Base-by-base conservation (phyloP, 2,113 vertebrate genomes). In the Zapus hudsonius region DNA sequence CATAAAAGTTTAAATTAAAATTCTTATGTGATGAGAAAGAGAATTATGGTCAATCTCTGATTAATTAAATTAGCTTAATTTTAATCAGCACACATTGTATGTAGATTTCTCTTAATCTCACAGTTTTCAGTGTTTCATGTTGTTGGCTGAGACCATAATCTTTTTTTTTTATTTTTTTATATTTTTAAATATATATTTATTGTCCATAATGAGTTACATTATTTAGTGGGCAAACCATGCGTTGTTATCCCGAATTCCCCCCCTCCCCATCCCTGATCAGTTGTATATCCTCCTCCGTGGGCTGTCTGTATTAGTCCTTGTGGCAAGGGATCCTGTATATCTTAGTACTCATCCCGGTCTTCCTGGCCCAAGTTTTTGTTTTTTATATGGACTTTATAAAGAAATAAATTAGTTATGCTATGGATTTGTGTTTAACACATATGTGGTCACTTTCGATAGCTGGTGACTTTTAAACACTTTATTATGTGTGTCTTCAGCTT, bases 41-140 rank as follows among this genome's bases (percentile, higher is more conserved):
- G 40, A 94, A 93, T 92, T 81, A 89, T 76, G 82, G 73, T 72
- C 20, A 27, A 2, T 63, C 22, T 73, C 22, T 85, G 44, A 79
- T 90, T 84, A 92, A 93, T 84, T 92, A 67, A 92, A 74, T 81
- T 91, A 81, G 52, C 75, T 95, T 92, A 76, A 84, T 92, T 94
- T 94, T 94, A 95, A 91, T 95, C 38, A 57, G 57, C 66, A 79
- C 81, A 87, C 8, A 91, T 87, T 89, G 87, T 84, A 25, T 44
- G 11, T 74, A 95, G 78, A 73, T 78, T 87, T 94, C 91, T 81
- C 23, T 83, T 84, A 91, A 92, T 47, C 23, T 86, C 59, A 78
- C 36, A 81, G 59, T 70, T 93, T 95, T 23, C 22, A 82, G 23
- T 79, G 4, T 59, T 86, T 76, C 89, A 59, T 78, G 6, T 3